Evolutionary conservation across 2,888 invertebrate species (phyloP), one percentile per base, ranked within the genome.

Genomic region (Flexamia atlantica): DNA sequence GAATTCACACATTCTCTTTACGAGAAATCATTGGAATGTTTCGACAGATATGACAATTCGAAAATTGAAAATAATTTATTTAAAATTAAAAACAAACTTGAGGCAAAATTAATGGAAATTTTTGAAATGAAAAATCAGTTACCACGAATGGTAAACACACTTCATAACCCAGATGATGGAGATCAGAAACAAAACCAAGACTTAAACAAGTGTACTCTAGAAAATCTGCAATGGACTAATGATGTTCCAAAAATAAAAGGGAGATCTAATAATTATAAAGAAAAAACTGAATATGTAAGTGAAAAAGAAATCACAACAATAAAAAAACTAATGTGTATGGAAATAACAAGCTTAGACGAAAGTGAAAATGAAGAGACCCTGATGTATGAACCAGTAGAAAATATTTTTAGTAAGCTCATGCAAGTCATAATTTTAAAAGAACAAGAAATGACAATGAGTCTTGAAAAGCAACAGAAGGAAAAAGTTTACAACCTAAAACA

Each of bases 291-390:
- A 57, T 3, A 57, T 57, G 57, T 23, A 3, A 57, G 17, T 7
- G 57, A 12, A 30, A 30, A 64, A 14, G 17, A 64, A 64, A 9
- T 64, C 2, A 64, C 2, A 64, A 20, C 28, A 64, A 64, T 64
- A 28, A 64, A 64, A 64, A 3, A 30, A 28, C 12, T 64, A 28
- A 64, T 64, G 64, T 2, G 9, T 25, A 0, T 64, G 30, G 64
- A 64, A 64, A 64, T 64, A 64, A 64, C 28, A 28, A 64, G 64
- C 14, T 64, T 64, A 28, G 28, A 64, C 17, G 64, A 64, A 64
- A 28, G 14, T 64, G 64, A 64, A 28, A 3, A 17, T 64, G 14
- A 64, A 64, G 28, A 28, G 14, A 12, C 28, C 1, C 64, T 64
- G 12, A 64, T 28, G 64, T 20, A 17, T 28, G 64, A 64, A 9